Conservation (phyloP, 2,113 vertebrate genomes). For the Prietella phreatophila region DNA sequence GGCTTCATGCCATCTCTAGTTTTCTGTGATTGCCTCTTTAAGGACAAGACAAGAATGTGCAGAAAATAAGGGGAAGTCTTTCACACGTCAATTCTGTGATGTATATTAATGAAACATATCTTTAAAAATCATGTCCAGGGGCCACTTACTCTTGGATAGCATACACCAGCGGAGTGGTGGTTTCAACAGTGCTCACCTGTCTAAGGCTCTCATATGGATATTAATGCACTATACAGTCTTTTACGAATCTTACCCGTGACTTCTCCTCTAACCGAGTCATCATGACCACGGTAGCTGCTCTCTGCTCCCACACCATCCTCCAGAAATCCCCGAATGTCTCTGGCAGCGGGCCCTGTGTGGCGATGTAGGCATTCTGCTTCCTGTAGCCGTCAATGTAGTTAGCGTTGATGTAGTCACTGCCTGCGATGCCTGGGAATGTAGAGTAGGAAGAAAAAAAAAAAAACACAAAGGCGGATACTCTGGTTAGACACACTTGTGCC, state of each 20-base stretch:
- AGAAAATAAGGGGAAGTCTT: background rate
- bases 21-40: background rate
- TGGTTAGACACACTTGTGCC: slow-evolving; percentile 8
- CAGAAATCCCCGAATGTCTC: slow-evolving; percentile 98
- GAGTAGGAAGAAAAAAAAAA: background rate
- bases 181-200: background rate
- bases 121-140: background rate
- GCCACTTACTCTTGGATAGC: background rate
- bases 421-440: slow-evolving; percentile 81
- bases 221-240: background rate
- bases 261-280: slow-evolving; percentile 98
- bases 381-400: slow-evolving; percentile 98
- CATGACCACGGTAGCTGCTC: slow-evolving; percentile 95
- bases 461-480: background rate
- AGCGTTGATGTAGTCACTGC: slow-evolving; percentile 96
- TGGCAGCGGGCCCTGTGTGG: slow-evolving; percentile 91
- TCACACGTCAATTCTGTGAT: background rate
- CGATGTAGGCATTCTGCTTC: slow-evolving; percentile 97
- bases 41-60: background rate
- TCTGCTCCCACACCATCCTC: slow-evolving; percentile 99
- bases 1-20: background rate
- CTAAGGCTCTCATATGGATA: background rate
- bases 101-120: background rate
- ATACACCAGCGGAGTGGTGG: background rate
- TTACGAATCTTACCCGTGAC: slow-evolving; percentile 79